phyloP scores from a whole-genome alignment of 1,140 invertebrate species.

The Pentalonia nigronervosa region DNA sequence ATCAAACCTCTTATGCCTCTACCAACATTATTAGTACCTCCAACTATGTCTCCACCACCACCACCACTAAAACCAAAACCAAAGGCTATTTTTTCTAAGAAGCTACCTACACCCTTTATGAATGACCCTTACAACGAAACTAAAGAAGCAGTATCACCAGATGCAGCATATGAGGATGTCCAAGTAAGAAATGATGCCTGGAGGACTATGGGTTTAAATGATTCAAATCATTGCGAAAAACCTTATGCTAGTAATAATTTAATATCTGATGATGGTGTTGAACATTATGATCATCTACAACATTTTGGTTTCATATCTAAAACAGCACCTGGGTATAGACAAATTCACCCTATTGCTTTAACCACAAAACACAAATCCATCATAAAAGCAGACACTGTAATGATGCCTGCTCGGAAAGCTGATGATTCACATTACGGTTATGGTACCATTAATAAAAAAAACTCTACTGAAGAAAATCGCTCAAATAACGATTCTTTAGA shows the following conservation, averaged over 20 bases:
- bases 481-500: slow-evolving; percentile 65
- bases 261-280: slow-evolving; percentile 37
- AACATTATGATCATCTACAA: slow-evolving; percentile 77
- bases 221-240: slow-evolving; percentile 65
- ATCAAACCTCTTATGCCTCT: slow-evolving; percentile 58
- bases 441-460: slow-evolving; percentile 76
- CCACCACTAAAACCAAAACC: slow-evolving; percentile 67
- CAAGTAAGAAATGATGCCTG: slow-evolving; percentile 77
- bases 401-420: slow-evolving; percentile 68
- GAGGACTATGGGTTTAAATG: slow-evolving; percentile 78
- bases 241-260: slow-evolving; percentile 14
- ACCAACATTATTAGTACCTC: slow-evolving; percentile 26
- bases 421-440: slow-evolving; percentile 82
- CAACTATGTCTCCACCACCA: slow-evolving; percentile 34
- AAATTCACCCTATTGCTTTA: slow-evolving; percentile 64
- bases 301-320: slow-evolving; percentile 79
- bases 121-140: slow-evolving; percentile 28
- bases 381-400: slow-evolving; percentile 68
- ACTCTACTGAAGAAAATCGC: slow-evolving; percentile 60
- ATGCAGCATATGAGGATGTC: slow-evolving; percentile 72
- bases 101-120: slow-evolving; percentile 59
- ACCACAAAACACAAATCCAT: slow-evolving; percentile 62
- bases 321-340: slow-evolving; percentile 75
- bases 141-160: slow-evolving; percentile 20
- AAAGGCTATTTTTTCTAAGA: slow-evolving; percentile 73